Evolutionary conservation across 2,888 invertebrate genomes (phyloP).

Genomic region (Parnassius mnemosyne): DNA sequence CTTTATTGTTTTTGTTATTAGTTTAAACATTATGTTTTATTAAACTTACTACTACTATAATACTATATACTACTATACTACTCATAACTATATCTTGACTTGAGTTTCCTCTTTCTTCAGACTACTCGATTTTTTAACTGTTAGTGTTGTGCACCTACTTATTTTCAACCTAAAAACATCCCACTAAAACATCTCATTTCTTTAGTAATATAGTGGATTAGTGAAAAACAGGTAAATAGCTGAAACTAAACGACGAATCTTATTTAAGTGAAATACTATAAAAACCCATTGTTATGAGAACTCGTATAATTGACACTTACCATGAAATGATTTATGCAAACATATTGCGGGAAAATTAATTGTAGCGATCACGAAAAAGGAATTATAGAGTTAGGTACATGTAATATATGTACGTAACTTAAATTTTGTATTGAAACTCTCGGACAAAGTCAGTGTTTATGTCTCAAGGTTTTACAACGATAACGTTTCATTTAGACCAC

Average conservation of each 20-base stretch:
- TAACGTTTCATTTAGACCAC: slow-evolving; percentile 44
- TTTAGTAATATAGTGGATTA: not conserved
- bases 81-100: too few relatives aligned
- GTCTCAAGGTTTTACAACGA: slow-evolving; percentile 56
- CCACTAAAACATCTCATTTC: too few relatives aligned
- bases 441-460: slow-evolving; percentile 33
- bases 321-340: not conserved
- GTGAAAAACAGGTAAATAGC: slow-evolving; percentile 7
- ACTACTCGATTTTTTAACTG: too few relatives aligned
- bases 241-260: not conserved
- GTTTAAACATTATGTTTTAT: too few relatives aligned
- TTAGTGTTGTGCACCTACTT: too few relatives aligned
- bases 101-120: too few relatives aligned
- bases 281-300: not conserved
- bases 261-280: too few relatives aligned
- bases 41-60: too few relatives aligned
- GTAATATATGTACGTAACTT: slow-evolving; percentile 8
- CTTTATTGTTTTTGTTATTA: too few relatives aligned
- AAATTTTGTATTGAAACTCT: slow-evolving; percentile 6
- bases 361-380: slow-evolving; percentile 8
- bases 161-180: too few relatives aligned
- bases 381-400: slow-evolving; percentile 2
- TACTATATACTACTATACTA: too few relatives aligned
- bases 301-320: not conserved
- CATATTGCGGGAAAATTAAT: not conserved